Percentiles rank a stretch among this genome's conserved stretches.
phyloP scores from a whole-genome alignment of 1,140 invertebrate species.

The Caerostris extrusa region DNA sequence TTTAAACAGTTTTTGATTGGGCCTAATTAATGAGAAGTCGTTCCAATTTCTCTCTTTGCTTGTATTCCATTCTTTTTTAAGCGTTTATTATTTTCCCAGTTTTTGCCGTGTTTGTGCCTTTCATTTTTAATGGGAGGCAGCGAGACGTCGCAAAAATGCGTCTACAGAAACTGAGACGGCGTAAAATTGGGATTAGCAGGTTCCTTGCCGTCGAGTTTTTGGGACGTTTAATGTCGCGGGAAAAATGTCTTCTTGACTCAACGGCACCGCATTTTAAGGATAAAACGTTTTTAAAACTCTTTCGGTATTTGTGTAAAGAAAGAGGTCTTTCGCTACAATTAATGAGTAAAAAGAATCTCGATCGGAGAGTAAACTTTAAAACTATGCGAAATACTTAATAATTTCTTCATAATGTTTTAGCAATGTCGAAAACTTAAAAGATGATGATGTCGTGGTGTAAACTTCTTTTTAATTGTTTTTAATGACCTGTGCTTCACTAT shows the following conservation, averaged over 20 bases:
- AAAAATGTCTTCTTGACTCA: conserved; percentile 51
- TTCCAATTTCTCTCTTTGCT: conserved; percentile 19
- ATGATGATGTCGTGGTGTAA: background rate
- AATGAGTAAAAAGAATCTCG: conserved; percentile 60
- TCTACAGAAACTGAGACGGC: background rate
- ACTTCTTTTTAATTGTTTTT: conserved; percentile 15
- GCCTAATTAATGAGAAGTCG: conserved; percentile 66
- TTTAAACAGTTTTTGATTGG: conserved; percentile 74
- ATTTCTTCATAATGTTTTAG: conserved; percentile 62
- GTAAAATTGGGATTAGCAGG: conserved; percentile 9
- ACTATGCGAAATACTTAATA: conserved; percentile 64
- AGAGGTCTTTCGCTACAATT: background rate
- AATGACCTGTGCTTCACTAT: conserved; percentile 21
- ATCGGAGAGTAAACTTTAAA: conserved; percentile 38
- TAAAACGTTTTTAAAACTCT: conserved; percentile 51
- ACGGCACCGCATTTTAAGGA: background rate
- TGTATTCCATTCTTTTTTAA: background rate
- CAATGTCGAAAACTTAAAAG: background rate
- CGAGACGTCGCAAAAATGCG: conserved; percentile 13
- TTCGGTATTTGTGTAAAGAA: conserved; percentile 53
- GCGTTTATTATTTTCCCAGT: background rate
- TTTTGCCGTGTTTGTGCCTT: background rate
- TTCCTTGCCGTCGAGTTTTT: conserved; percentile 24
- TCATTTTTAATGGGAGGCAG: conserved; percentile 50
- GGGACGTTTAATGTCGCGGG: background rate